Percentiles rank a stretch among this genome's conserved stretches.
Conservation (phyloP, 2,797 vertebrate species). For the Glossophaga mutica region DNA sequence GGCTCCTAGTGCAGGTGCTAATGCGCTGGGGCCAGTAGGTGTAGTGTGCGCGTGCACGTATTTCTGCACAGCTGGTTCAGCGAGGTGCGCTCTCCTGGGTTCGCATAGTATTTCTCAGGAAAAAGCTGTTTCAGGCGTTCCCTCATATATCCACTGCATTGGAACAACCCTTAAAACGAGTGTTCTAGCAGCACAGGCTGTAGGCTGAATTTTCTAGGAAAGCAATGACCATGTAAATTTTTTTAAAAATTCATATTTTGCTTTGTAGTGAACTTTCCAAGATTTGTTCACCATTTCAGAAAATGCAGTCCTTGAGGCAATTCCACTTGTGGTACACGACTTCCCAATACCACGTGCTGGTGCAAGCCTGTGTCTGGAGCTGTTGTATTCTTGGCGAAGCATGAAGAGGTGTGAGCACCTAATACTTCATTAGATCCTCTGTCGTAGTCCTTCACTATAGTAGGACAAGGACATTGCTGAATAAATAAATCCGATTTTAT, state of each 20-base stretch:
- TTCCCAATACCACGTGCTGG: rapidly evolving
- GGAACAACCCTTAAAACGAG: not conserved
- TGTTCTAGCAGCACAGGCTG: not conserved
- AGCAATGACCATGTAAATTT: not conserved
- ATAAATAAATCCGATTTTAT: not conserved
- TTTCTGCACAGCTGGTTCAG: not conserved
- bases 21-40: not conserved
- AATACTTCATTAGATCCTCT: not conserved
- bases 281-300: not conserved
- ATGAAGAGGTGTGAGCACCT: not conserved
- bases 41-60: not conserved
- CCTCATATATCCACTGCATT: not conserved
- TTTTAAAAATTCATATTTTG: not conserved
- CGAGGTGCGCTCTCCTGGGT: not conserved
- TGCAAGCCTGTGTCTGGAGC: not conserved
- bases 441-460: not conserved
- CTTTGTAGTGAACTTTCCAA: not conserved
- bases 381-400: not conserved
- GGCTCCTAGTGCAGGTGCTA: not conserved
- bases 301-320: not conserved
- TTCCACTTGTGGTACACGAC: not conserved
- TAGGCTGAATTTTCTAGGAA: not conserved
- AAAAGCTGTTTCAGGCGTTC: not conserved
- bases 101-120: not conserved
- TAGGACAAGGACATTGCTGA: not conserved